phyloP scores from a whole-genome alignment of 2,797 vertebrate genomes.

The Helarctos malayanus region DNA sequence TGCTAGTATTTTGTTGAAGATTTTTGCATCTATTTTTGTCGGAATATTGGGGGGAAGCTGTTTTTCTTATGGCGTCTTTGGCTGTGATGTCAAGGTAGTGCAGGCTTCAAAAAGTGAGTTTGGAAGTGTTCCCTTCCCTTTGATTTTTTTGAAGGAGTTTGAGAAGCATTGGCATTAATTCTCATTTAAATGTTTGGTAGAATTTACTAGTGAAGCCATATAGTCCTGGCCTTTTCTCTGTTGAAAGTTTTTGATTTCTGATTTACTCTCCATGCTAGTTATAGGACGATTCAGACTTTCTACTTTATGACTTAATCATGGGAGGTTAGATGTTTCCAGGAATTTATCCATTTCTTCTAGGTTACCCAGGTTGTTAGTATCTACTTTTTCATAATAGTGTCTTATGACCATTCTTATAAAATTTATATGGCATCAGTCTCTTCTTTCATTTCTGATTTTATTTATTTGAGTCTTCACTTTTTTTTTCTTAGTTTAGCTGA shows the following conservation, averaged over 20 bases:
- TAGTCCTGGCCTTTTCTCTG: neutral
- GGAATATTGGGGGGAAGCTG: neutral
- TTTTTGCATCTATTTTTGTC: neutral
- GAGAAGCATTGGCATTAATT: neutral
- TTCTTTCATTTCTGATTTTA: neutral
- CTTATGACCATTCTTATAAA: neutral
- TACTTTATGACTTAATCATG: neutral
- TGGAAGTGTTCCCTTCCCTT: neutral
- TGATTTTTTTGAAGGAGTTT: neutral
- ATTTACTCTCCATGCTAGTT: neutral
- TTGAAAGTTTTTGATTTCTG: neutral
- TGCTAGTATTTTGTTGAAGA: neutral
- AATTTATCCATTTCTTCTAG: neutral
- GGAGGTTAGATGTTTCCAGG: neutral
- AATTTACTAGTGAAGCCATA: neutral
- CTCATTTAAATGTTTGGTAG: neutral
- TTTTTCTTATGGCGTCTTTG: neutral
- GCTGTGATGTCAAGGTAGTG: neutral
- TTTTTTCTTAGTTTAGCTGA: neutral
- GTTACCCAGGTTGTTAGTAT: neutral
- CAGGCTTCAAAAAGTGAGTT: neutral
- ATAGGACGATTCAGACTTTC: neutral
- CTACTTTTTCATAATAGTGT: neutral
- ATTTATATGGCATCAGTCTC: neutral
- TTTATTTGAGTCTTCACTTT: neutral